These are phyloP conservation scores for Pseudochirops corinnae DNA, from an alignment of 2,797 vertebrate species.

Conservation along the genomic window DNA sequence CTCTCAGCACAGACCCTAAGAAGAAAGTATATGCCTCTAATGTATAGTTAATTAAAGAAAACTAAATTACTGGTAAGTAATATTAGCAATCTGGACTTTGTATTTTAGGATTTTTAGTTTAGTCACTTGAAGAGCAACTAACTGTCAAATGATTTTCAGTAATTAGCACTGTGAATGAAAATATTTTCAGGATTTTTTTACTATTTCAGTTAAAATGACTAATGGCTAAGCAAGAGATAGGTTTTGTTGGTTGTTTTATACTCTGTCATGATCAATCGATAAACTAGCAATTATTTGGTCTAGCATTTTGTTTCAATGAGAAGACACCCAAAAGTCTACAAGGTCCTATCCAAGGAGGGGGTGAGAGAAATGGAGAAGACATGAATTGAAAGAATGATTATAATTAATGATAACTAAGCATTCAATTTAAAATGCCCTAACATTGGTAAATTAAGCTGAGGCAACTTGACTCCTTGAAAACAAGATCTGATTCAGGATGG, in stretches of 20 bases:
- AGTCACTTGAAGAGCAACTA: constrained; percentile 51
- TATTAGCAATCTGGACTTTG: constrained; percentile 17
- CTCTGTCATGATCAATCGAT: constrained; percentile 33
- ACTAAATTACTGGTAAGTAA: background rate
- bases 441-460: background rate
- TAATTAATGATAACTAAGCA: constrained; percentile 22
- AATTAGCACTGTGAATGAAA: constrained; percentile 53
- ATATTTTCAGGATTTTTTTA: constrained; percentile 44
- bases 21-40: background rate
- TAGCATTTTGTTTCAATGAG: background rate
- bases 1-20: constrained; percentile 9
- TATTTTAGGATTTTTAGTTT: constrained; percentile 53
- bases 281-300: constrained; percentile 54
- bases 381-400: background rate
- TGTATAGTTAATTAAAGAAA: constrained; percentile 16
- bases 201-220: constrained; percentile 58
- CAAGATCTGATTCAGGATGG: too few species aligned
- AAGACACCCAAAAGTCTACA: background rate
- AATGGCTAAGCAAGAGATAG: background rate
- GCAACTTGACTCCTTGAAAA: background rate
- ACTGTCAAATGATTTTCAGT: constrained; percentile 56
- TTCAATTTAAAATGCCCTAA: constrained; percentile 49
- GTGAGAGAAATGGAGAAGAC: constrained; percentile 1
- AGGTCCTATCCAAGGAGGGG: background rate
- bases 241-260: constrained; percentile 32